Percentiles rank a stretch among this genome's conserved stretches.
These are phyloP conservation scores for Atractosteus spatula DNA, from an alignment of 2,113 vertebrate genomes.

Conservation along the genomic window DNA sequence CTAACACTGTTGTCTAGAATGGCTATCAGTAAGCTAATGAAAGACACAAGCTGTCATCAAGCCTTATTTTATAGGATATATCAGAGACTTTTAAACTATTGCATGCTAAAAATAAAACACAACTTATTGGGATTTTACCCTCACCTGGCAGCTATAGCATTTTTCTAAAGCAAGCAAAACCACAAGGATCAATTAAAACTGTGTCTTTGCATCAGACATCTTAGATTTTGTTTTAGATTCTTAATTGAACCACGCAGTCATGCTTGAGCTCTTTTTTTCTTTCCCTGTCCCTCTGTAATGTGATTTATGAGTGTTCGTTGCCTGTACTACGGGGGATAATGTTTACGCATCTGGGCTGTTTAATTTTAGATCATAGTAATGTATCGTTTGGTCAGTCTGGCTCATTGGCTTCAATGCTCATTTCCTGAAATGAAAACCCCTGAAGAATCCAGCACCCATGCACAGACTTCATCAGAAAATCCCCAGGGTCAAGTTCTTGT, in stretches of 20 bases:
- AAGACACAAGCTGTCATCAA: conserved; percentile 13
- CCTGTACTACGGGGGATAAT: conserved; percentile 25
- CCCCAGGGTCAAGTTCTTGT: not conserved
- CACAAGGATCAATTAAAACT: not conserved
- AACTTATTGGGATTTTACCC: conserved; percentile 14
- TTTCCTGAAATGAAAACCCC: conserved; percentile 37
- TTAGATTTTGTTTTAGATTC: no score
- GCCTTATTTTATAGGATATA: conserved; percentile 6
- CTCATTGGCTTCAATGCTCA: conserved; percentile 27
- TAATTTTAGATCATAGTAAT: conserved; percentile 26
- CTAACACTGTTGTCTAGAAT: conserved; percentile 4
- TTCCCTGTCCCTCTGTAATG: not conserved
- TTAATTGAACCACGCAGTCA: no score
- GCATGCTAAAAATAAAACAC: conserved; percentile 26
- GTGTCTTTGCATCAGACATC: not conserved
- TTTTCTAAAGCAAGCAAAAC: conserved; percentile 13
- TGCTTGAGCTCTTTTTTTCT: not conserved
- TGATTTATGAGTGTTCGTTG: conserved; percentile 26
- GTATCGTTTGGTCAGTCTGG: conserved; percentile 29
- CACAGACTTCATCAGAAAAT: not conserved
- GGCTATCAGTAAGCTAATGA: conserved; percentile 15
- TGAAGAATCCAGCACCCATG: conserved; percentile 27
- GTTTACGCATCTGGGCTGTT: conserved; percentile 25
- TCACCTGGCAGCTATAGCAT: conserved; percentile 8
- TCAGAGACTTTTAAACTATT: not conserved